phyloP scores from a whole-genome alignment of 2,797 vertebrate species.

The Hemitrygon akajei region DNA sequence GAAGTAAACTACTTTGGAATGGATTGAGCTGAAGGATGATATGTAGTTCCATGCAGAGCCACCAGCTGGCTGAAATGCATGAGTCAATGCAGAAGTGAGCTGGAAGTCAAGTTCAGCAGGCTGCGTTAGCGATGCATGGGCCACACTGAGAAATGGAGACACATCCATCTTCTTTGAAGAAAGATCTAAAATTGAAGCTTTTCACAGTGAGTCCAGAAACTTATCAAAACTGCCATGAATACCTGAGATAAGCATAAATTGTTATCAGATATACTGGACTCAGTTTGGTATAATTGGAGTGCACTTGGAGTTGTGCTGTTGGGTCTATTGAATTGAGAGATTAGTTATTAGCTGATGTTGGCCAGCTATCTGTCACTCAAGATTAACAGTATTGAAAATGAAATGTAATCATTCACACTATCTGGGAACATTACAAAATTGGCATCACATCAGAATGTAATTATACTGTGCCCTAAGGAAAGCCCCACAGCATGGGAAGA shows the following conservation, averaged over 20 bases:
- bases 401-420: background rate
- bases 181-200: background rate
- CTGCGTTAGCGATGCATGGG: no score
- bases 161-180: background rate
- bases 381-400: background rate
- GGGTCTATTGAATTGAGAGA: background rate
- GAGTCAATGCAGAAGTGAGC: no score
- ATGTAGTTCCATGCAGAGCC: no score
- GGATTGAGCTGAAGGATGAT: no score
- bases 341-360: background rate
- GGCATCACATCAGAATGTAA: background rate
- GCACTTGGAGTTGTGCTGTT: background rate
- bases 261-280: background rate
- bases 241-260: background rate
- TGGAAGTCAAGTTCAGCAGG: no score
- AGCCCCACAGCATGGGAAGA: background rate
- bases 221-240: background rate
- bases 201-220: background rate
- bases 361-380: background rate
- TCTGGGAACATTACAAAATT: background rate
- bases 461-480: background rate
- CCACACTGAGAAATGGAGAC: background rate
- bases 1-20: background rate
- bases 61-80: no score
- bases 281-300: background rate